These are phyloP conservation scores for Diadema setosum DNA, from an alignment of 35 echinoderm and acorn worm genomes.

Conservation along the genomic window DNA sequence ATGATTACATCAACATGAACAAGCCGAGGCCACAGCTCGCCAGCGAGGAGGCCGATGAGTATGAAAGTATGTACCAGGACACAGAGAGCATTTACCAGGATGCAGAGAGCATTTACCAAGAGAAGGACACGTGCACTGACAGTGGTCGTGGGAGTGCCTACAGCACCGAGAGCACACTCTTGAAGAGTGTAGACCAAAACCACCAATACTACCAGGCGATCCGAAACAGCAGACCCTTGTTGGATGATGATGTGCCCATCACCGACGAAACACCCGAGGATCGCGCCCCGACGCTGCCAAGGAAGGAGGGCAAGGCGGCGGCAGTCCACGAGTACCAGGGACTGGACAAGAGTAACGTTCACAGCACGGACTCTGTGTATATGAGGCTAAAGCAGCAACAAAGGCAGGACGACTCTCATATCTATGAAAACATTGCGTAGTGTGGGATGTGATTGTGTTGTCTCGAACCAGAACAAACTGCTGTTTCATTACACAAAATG, in stretches of 20 bases:
- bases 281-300: background rate
- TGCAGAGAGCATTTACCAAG: too few species aligned
- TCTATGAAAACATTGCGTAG: conserved; percentile 3
- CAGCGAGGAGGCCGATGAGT: background rate
- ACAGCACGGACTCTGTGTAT: background rate
- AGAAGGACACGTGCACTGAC: background rate
- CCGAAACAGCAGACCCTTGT: background rate
- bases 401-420: background rate
- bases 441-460: background rate
- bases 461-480: too few species aligned
- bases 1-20: conserved; percentile 16
- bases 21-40: background rate
- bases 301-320: background rate
- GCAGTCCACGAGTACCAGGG: background rate
- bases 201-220: conserved; percentile 13
- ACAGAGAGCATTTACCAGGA: too few species aligned
- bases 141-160: background rate
- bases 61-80: background rate
- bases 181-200: background rate
- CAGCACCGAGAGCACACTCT: background rate
- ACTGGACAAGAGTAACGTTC: background rate
- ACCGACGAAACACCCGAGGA: background rate
- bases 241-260: background rate
- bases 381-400: background rate
- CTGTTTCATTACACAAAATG: too few species aligned